A percentile compares a stretch with the other conserved stretches of the same genome.
These are phyloP conservation scores for Myotis myotis DNA, from an alignment of 2,797 vertebrate genomes.

Conservation along the genomic window DNA sequence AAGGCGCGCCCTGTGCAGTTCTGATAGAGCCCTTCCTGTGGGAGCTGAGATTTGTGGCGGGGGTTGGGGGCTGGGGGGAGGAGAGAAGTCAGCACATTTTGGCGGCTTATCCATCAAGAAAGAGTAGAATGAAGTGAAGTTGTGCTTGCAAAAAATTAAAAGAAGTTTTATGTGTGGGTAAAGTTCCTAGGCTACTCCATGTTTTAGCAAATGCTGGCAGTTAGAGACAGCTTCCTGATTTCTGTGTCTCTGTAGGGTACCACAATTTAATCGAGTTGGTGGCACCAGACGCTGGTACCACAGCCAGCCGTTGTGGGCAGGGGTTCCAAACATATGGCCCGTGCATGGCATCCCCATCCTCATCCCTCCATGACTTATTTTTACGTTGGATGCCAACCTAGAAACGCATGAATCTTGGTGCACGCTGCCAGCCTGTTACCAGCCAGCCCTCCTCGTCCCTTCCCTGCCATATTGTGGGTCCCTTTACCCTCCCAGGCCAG, in stretches of 20 bases:
- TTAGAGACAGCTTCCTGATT: slow-evolving; percentile 53
- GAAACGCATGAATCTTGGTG: slow-evolving; percentile 68
- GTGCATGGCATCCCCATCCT: slow-evolving; percentile 36
- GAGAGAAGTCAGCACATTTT: not conserved
- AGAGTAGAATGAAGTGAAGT: not conserved
- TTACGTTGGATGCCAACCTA: slow-evolving; percentile 68
- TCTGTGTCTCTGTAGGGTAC: not conserved
- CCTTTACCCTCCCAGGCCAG: slow-evolving; percentile 70
- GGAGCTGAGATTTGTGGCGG: not conserved
- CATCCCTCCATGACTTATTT: slow-evolving; percentile 66
- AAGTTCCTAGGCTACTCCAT: not conserved
- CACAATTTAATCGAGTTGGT: slow-evolving; percentile 67
- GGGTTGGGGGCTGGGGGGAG: too few species aligned
- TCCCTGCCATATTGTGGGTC: slow-evolving; percentile 51
- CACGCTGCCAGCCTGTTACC: slow-evolving; percentile 70
- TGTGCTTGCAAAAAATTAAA: slow-evolving; percentile 16
- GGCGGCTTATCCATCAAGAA: not conserved
- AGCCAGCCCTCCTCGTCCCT: slow-evolving; percentile 70
- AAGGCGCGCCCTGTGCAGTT: slow-evolving; percentile 11
- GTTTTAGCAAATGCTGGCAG: slow-evolving; percentile 46
- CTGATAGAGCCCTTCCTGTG: slow-evolving; percentile 16
- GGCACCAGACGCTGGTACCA: slow-evolving; percentile 56
- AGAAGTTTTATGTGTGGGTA: not conserved
- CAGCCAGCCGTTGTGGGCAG: slow-evolving; percentile 52
- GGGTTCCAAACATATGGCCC: slow-evolving; percentile 71